phyloP scores from a whole-genome alignment of 2,113 vertebrate genomes.

The Pelecanoides urinatrix region DNA sequence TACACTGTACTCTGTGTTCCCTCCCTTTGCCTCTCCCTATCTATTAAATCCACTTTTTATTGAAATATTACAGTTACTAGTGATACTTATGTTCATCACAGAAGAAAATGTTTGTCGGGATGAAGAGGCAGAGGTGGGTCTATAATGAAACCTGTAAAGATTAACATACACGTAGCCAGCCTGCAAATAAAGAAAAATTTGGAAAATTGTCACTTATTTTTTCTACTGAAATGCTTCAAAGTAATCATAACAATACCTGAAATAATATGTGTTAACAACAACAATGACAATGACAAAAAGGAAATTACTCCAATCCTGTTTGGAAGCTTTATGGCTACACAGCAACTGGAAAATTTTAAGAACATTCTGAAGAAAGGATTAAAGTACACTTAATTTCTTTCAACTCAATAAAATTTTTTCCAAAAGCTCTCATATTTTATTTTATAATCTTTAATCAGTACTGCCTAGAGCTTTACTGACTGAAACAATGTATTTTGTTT shows the following conservation, averaged over 20 bases:
- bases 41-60: not conserved
- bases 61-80: not conserved
- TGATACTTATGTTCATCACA: not conserved
- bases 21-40: not conserved
- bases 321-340: not conserved
- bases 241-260: not conserved
- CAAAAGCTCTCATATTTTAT: not conserved
- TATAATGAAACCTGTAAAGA: not conserved
- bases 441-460: not conserved
- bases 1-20: not conserved
- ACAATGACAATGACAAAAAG: not conserved
- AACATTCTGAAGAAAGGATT: not conserved
- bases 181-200: not conserved
- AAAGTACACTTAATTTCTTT: not conserved
- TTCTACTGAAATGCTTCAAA: not conserved
- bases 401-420: not conserved
- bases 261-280: not conserved
- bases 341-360: not conserved
- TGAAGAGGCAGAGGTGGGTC: not conserved
- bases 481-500: not conserved
- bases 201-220: not conserved
- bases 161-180: accelerated
- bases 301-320: not conserved
- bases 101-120: not conserved
- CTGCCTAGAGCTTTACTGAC: not conserved